Percentiles rank a stretch among this genome's conserved stretches.
These are phyloP conservation scores for Brenthis hecate DNA, from an alignment of 2,888 invertebrate genomes.

Conservation along the genomic window DNA sequence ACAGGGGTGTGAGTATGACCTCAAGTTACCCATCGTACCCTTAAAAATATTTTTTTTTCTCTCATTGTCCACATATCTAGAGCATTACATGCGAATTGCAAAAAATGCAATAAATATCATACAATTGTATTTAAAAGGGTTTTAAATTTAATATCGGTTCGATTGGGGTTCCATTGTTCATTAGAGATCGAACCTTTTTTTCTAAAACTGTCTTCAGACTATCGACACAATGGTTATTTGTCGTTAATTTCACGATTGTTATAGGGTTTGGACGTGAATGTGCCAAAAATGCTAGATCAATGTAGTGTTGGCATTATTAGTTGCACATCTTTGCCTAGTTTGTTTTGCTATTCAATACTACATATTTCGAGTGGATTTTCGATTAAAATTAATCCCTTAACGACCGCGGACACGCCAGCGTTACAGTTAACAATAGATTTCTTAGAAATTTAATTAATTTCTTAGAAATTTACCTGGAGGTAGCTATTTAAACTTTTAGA, in stretches of 20 bases:
- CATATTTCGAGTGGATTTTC: no score
- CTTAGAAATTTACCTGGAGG: no score
- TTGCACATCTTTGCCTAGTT: no score
- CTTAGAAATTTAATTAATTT: no score
- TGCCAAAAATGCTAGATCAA: background rate
- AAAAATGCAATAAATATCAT: constrained; percentile 80
- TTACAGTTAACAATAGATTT: no score
- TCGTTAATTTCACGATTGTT: constrained; percentile 47
- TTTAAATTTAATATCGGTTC: constrained; percentile 76
- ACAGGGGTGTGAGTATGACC: constrained; percentile 81
- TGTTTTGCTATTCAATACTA: no score
- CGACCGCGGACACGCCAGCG: no score
- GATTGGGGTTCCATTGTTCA: constrained; percentile 62
- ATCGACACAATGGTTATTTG: constrained; percentile 42
- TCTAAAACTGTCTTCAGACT: constrained; percentile 52
- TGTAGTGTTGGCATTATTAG: background rate
- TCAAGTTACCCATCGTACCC: constrained; percentile 78
- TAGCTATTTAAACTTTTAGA: no score
- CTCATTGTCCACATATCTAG: constrained; percentile 66
- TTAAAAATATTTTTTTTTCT: constrained; percentile 53
- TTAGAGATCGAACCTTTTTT: constrained; percentile 57
- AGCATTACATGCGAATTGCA: constrained; percentile 68
- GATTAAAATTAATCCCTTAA: no score
- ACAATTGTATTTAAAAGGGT: constrained; percentile 79
- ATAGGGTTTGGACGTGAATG: background rate